Percentiles rank a stretch among this genome's conserved stretches.
Conservation (phyloP, 2,888 invertebrate genomes). For the Lasioglossum vierecki region DNA sequence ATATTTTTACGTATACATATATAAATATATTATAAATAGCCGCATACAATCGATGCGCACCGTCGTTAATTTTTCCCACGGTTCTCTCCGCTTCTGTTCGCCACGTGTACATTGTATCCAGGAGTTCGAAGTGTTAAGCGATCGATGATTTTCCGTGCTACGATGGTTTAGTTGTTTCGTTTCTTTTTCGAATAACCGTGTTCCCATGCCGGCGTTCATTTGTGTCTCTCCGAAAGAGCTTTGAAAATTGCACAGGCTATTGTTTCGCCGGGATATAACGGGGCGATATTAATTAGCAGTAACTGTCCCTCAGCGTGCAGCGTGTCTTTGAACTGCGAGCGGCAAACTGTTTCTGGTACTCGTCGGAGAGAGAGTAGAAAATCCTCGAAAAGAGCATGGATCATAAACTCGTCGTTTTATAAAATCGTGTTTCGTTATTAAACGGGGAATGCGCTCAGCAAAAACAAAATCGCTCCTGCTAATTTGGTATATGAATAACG, state of each 20-base stretch:
- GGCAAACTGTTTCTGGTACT: neutral
- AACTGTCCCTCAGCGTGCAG: conserved; percentile 27
- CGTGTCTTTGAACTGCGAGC: conserved; percentile 2
- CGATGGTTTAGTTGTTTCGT: neutral
- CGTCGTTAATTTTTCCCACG: conserved; percentile 17
- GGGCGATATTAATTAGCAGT: conserved; percentile 21
- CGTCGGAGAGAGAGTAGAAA: neutral
- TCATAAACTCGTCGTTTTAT: neutral
- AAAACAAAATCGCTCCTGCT: no score
- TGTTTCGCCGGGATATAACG: neutral
- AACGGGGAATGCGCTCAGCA: neutral
- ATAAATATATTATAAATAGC: conserved; percentile 35
- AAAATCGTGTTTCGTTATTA: neutral
- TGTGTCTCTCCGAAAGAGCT: neutral
- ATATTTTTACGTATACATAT: conserved; percentile 51
- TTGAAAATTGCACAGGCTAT: neutral
- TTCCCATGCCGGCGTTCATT: neutral
- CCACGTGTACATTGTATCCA: conserved; percentile 11
- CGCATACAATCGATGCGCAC: conserved; percentile 34
- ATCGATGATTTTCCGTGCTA: neutral
- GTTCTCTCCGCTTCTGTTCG: conserved; percentile 6
- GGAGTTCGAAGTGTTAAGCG: conserved; percentile 10
- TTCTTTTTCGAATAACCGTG: conserved; percentile 1
- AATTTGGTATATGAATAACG: neutral
- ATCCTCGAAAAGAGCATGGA: conserved; percentile 3